Evolutionary conservation across 2,888 invertebrate species (phyloP), one percentile per base, ranked within the genome.

Genomic region (Lapara coniferarum): DNA sequence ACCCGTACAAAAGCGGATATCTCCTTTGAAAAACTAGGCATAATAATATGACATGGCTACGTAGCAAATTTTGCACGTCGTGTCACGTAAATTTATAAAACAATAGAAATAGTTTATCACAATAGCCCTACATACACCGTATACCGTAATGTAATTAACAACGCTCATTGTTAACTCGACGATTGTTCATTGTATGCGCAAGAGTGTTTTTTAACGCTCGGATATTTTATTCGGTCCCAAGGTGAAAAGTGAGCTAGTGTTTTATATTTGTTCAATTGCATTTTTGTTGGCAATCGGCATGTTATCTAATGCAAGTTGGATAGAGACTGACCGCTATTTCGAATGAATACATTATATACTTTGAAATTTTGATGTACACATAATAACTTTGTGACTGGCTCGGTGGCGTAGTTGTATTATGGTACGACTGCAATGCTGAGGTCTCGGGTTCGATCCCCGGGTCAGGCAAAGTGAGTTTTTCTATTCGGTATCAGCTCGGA

Each of bases 41-140:
- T 25, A 25, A 25, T 25, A 25, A 25, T 25, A 25, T 1, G 25
- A 25, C 2, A 25, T 25, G 1, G 25, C 25, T 37, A 37, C 8
- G 37, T 53, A 53, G n/a, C n/a, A 0, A 16, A 2, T 46, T 59
- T 44, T 10, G 59, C 37, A n/a, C 37, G 37, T 16, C 8, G 16
- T 46, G 16, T 59, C 10, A 59, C n/a, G 53, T 53, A 53, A 10
- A 59, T 46, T 46, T 16, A 59, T 59, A 10, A 16, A 59, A 59
- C 59, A 59, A 59, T 59, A 16, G 46, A 12, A 19, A 46, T 46
- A 12, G 6, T 53, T 53, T 53, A 53, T 16, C 56, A 56, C 44
- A 16, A 46, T 44, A 10, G 44, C 25, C 25, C 25, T 25, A 25
- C 25, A 16, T 19, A 16, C 59, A n/a, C 12, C 46, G 16, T 10